Conservation (phyloP, 2,113 vertebrate species). For the Brachyhypopomus gauderio region DNA sequence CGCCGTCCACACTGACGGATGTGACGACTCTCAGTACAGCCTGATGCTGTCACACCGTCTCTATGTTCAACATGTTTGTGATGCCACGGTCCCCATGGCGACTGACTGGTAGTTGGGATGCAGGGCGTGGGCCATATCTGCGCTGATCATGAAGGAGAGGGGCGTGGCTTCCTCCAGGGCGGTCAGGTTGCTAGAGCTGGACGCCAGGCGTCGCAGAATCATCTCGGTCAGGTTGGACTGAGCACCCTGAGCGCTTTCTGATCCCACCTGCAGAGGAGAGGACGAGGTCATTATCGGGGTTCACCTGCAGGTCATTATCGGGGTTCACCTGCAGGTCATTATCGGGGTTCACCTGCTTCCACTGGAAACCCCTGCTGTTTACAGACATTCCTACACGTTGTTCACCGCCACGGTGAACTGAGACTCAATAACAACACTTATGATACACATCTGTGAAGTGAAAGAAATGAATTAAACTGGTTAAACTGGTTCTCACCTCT, state of each 20-base stretch:
- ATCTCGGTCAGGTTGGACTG: slow-evolving; percentile 92
- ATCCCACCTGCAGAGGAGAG: slow-evolving; percentile 83
- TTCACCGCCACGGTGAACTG: no score
- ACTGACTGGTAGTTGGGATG: slow-evolving; percentile 97
- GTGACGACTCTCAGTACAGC: not conserved
- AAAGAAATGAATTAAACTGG: not conserved
- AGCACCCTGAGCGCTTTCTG: slow-evolving; percentile 90
- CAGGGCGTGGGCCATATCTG: slow-evolving; percentile 94
- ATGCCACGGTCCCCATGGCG: slow-evolving; percentile 6
- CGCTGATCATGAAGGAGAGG: slow-evolving; percentile 95
- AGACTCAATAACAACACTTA: no score
- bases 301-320: no score
- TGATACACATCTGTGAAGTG: not conserved
- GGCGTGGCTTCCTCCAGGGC: slow-evolving; percentile 92
- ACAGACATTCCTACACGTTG: no score
- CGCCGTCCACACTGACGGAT: no score
- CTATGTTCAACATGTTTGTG: not conserved
- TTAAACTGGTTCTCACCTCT: slow-evolving; percentile 77
- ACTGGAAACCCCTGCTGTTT: no score
- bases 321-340: slow-evolving; percentile 80
- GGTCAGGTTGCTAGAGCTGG: slow-evolving; percentile 77
- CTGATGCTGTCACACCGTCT: not conserved
- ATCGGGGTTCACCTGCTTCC: no score
- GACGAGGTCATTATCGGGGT: no score
- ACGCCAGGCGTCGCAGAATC: slow-evolving; percentile 86